These are phyloP conservation scores for Tetranychus cinnabarinus DNA, from an alignment of 1,140 invertebrate species.

Conservation along the genomic window DNA sequence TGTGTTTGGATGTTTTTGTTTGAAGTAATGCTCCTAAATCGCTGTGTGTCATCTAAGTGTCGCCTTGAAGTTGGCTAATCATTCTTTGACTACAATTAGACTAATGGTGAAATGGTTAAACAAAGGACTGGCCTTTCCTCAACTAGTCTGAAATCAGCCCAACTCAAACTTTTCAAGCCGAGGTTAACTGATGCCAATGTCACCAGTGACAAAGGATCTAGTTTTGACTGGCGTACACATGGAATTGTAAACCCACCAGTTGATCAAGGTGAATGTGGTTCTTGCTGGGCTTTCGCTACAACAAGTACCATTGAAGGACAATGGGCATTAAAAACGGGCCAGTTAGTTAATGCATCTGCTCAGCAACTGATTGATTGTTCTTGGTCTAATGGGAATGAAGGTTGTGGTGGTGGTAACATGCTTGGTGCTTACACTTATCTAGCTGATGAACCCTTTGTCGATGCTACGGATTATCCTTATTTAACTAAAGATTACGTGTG, in stretches of 20 bases:
- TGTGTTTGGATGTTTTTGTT: neutral
- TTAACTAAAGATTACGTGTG: conserved; percentile 57
- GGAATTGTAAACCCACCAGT: neutral
- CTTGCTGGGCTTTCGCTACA: conserved; percentile 19
- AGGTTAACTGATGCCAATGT: neutral
- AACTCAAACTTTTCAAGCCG: neutral
- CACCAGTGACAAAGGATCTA: neutral
- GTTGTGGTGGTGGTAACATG: conserved; percentile 77
- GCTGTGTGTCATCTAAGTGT: neutral
- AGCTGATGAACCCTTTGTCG: conserved; percentile 61
- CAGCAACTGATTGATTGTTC: conserved; percentile 76
- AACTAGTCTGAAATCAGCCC: neutral
- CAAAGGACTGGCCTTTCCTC: neutral
- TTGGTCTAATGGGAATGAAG: conserved; percentile 81
- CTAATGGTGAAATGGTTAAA: neutral
- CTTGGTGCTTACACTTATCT: conserved; percentile 78
- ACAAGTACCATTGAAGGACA: conserved; percentile 30
- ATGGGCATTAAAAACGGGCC: conserved; percentile 30
- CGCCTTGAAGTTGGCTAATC: neutral
- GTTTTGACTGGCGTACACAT: neutral
- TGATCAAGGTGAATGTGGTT: conserved; percentile 17
- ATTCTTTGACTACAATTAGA: neutral
- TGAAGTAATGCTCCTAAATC: neutral
- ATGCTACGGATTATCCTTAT: conserved; percentile 49
- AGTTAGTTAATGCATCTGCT: conserved; percentile 30